Evolutionary conservation across 1,140 invertebrate species (phyloP).

Genomic region (Bombus polaris): DNA sequence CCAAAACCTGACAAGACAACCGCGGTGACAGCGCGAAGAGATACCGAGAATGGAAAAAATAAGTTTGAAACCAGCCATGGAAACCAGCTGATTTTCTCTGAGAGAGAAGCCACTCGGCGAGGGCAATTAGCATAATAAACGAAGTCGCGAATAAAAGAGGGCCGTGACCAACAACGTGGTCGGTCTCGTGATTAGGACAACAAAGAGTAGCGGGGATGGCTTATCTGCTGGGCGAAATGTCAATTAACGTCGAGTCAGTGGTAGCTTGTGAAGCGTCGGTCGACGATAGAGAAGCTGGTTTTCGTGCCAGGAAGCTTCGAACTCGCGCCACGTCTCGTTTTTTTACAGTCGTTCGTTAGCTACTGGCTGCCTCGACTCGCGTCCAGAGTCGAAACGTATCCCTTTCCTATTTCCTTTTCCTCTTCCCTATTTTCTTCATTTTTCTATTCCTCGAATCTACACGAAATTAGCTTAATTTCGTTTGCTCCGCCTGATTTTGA

Average conservation of each 20-base stretch:
- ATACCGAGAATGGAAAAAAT: neutral
- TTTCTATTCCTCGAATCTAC: neutral
- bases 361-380: slow-evolving; percentile 1
- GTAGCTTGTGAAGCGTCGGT: neutral
- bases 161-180: slow-evolving; percentile 56
- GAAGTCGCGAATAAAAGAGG: slow-evolving; percentile 66
- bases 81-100: slow-evolving; percentile 9
- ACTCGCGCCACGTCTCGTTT: slow-evolving; percentile 25
- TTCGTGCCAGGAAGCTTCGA: slow-evolving; percentile 22
- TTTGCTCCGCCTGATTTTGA: slow-evolving; percentile 10
- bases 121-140: slow-evolving; percentile 76
- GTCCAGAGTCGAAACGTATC: slow-evolving; percentile 1
- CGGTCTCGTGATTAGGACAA: slow-evolving; percentile 59
- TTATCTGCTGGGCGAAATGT: slow-evolving; percentile 45
- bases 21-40: neutral
- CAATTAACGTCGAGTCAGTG: slow-evolving; percentile 45
- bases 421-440: neutral
- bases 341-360: slow-evolving; percentile 33
- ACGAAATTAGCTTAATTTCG: slow-evolving; percentile 29
- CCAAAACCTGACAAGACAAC: neutral
- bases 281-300: neutral
- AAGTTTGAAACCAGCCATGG: neutral
- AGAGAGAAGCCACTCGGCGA: slow-evolving; percentile 47
- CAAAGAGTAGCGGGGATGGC: slow-evolving; percentile 36
- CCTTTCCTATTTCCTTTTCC: neutral